phyloP scores from a whole-genome alignment of 2,888 invertebrate species.

The Andrena camellia region DNA sequence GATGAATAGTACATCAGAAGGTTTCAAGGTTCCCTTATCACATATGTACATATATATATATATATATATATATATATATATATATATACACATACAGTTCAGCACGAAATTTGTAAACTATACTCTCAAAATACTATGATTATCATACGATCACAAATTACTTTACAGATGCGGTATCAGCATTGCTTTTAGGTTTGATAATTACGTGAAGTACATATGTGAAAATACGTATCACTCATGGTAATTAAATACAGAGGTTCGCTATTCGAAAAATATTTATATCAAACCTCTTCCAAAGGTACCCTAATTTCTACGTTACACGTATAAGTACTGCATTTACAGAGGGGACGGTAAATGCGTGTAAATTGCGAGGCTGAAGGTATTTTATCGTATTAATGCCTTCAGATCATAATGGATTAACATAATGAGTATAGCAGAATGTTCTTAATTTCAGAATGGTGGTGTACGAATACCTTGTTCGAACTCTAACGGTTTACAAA shows the following conservation, averaged over 20 bases:
- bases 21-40: conserved; percentile 62
- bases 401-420: conserved; percentile 11
- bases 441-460: conserved; percentile 10
- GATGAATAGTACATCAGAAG: conserved; percentile 24
- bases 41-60: conserved; percentile 40
- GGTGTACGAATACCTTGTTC: neutral
- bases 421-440: conserved; percentile 4
- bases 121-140: conserved; percentile 73
- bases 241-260: conserved; percentile 55
- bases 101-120: conserved; percentile 52
- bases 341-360: conserved; percentile 12
- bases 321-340: conserved; percentile 22
- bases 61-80: conserved; percentile 11
- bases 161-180: conserved; percentile 59
- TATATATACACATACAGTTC: conserved; percentile 1
- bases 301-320: conserved; percentile 5
- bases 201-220: conserved; percentile 60
- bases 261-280: conserved; percentile 39
- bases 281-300: conserved; percentile 34
- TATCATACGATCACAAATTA: conserved; percentile 73
- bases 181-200: conserved; percentile 74
- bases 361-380: conserved; percentile 15
- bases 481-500: neutral
- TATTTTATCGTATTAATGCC: conserved; percentile 17
- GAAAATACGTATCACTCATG: conserved; percentile 45